Conservation (phyloP, 2,797 vertebrate species). For the Gorsachius magnificus region DNA sequence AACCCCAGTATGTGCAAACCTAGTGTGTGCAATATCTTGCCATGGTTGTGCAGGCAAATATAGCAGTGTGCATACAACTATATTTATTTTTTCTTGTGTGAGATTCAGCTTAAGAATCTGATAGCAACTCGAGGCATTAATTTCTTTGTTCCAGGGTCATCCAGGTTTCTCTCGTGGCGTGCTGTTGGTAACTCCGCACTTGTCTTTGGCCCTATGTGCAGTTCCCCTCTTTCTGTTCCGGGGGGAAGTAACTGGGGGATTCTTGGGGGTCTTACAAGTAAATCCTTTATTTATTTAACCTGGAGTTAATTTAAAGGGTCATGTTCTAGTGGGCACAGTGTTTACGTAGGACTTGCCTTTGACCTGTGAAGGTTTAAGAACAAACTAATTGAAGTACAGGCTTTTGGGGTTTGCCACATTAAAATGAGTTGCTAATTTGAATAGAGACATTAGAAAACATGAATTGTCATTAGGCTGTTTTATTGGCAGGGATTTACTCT, state of each 20-base stretch:
- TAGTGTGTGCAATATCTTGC: not conserved
- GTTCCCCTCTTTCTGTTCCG: not conserved
- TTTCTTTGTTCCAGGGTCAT: not conserved
- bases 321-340: not conserved
- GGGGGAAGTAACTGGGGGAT: not conserved
- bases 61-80: not conserved
- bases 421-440: not conserved
- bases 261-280: not conserved
- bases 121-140: not conserved
- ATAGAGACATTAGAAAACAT: not conserved
- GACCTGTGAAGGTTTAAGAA: not conserved
- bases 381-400: accelerated
- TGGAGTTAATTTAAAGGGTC: not conserved
- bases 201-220: not conserved
- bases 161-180: not conserved
- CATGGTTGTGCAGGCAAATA: not conserved
- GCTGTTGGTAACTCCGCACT: not conserved
- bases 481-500: not conserved
- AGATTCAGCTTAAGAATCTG: not conserved
- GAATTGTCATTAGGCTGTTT: not conserved
- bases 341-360: not conserved
- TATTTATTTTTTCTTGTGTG: too few species aligned
- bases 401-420: not conserved
- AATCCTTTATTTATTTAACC: not conserved
- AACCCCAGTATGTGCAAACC: not conserved